A percentile compares a stretch with the other conserved stretches of the same genome.
Evolutionary conservation across 2,113 vertebrate species (phyloP).

Genomic region (Hydrochoerus hydrochaeris): DNA sequence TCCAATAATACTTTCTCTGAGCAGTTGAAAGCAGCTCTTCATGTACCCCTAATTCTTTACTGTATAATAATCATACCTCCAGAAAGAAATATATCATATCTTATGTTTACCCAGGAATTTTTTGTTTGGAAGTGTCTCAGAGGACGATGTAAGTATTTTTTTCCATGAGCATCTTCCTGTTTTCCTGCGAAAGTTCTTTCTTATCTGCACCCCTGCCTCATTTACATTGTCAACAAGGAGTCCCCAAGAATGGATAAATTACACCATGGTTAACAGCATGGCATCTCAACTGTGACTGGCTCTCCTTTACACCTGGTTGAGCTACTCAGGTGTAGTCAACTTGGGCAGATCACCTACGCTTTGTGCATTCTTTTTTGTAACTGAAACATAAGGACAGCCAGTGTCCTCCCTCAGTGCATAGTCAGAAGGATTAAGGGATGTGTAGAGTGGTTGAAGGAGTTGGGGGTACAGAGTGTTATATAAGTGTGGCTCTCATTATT

Average conservation of each 20-base stretch:
- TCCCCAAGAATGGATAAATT: not conserved
- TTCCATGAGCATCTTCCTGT: not conserved
- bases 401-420: not conserved
- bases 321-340: not conserved
- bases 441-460: not conserved
- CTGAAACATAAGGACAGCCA: not conserved
- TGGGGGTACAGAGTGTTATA: not conserved
- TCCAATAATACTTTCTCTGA: not conserved
- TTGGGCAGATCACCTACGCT: not conserved
- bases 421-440: not conserved
- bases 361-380: not conserved
- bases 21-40: not conserved
- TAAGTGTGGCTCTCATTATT: not conserved
- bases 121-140: not conserved
- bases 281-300: not conserved
- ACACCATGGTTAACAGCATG: not conserved
- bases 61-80: not conserved
- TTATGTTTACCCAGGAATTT: not conserved
- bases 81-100: not conserved
- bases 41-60: too few species aligned
- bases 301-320: not conserved
- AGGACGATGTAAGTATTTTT: not conserved
- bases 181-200: not conserved
- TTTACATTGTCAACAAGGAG: rapidly evolving
- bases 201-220: not conserved